Conservation (phyloP, 2,113 vertebrate genomes). For the Sapayoa aenigma region DNA sequence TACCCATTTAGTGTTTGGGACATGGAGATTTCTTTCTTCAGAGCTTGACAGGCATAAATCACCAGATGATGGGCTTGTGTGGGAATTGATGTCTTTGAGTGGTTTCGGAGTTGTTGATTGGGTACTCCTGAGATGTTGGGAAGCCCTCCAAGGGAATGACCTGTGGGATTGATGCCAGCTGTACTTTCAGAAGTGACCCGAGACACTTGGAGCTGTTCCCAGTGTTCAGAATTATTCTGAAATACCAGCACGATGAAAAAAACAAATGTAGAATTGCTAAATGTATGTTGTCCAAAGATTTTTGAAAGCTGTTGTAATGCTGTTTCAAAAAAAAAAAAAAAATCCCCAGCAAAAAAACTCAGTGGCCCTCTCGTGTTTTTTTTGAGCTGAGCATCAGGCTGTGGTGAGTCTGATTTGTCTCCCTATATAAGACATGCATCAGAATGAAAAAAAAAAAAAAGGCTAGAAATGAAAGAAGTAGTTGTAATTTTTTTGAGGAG, state of each 20-base stretch:
- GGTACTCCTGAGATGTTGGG: background rate
- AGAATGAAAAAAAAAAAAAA: background rate
- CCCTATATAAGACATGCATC: background rate
- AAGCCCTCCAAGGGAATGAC: constrained; percentile 50
- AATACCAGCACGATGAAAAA: constrained; percentile 40
- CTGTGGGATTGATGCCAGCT: constrained; percentile 41
- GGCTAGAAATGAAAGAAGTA: background rate
- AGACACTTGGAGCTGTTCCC: constrained; percentile 36
- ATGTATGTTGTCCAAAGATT: constrained; percentile 31
- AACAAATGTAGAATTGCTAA: constrained; percentile 52
- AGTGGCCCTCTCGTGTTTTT: background rate
- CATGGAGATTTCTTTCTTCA: background rate
- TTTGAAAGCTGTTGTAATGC: background rate
- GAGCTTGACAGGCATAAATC: background rate
- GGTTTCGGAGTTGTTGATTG: background rate
- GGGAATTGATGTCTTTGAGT: background rate
- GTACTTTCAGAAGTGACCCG: constrained; percentile 44
- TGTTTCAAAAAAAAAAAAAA: background rate
- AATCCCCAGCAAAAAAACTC: background rate
- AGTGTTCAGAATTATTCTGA: background rate
- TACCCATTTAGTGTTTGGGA: background rate
- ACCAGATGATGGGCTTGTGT: background rate
- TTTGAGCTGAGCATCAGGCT: background rate
- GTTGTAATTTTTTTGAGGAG: background rate
- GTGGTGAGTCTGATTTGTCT: background rate